Base-by-base conservation (phyloP, 2,797 vertebrate genomes). In the Esox lucius region DNA sequence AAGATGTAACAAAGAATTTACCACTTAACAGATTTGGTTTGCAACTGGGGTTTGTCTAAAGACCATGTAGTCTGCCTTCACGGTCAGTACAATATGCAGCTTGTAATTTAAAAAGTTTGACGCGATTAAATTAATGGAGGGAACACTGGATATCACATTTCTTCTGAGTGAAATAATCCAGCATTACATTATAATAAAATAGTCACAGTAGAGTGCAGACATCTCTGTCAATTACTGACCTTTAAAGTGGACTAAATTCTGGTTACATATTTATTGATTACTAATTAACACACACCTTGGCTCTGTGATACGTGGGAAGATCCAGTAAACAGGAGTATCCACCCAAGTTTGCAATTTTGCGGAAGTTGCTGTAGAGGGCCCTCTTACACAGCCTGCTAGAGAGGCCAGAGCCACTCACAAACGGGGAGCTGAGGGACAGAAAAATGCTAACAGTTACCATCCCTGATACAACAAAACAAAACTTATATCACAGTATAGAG, bases 291-390 rank as follows among this genome's bases (percentile, higher is more conserved):
- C 26, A 11, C 13, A 71, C 70, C 51, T 71, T 71, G 51, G 28
- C 70, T 22, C 53, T 71, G 53, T 16, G 70, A 22, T 53, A 71
- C 0, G 70, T 71, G 51, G 51, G 53, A 15, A 71, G 70, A 13
- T 42, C 51, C 70, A 59, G 70, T 39, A 71, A 16, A 31, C 12
- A 59, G 19, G 9, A n/a, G 5, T 61, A 17, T 39, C 51, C 70
- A 35, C 51, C 19, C 19, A 28, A 31, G 35, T 11, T 3, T 69
- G 82, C 70, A 75, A 35, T 8, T 71, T 33, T 67, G 12, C 12
- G 15, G 12, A 56, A n/a, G 8, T 17, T 26, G 7, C 85, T 79
- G 70, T 56, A 86, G 85, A 76, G 83, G 79, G 81, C 82, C 67
- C 81, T 77, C 73, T 72, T 69, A 76, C 66, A 46, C 68, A 53